Evolutionary conservation across 2,113 vertebrate genomes (phyloP).

Genomic region (Lepus americanus): DNA sequence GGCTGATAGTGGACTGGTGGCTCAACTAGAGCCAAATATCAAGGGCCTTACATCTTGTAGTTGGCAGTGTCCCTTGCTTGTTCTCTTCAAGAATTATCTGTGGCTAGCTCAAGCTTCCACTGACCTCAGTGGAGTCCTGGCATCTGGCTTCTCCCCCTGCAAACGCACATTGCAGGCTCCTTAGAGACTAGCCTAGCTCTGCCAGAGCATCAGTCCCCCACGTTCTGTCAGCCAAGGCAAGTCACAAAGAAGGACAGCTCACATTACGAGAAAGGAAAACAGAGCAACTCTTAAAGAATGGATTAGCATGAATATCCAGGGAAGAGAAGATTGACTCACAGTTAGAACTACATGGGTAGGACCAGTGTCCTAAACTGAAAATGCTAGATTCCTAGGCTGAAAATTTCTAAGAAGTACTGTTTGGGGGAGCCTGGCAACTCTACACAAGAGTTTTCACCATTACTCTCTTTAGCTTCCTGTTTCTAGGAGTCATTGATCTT

Average conservation of each 20-base stretch:
- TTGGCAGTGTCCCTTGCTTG: neutral
- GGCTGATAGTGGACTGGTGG: neutral
- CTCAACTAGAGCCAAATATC: neutral
- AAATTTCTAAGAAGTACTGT: neutral
- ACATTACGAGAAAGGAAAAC: neutral
- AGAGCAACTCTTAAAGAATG: neutral
- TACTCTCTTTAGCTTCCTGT: neutral
- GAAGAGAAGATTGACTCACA: neutral
- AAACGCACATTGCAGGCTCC: neutral
- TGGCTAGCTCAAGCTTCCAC: neutral
- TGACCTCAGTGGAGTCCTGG: neutral
- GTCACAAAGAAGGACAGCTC: neutral
- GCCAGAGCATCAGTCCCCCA: neutral
- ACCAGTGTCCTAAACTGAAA: neutral
- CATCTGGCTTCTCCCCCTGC: neutral
- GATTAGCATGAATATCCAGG: neutral
- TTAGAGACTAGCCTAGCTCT: neutral
- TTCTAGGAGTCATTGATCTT: neutral
- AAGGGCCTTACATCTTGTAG: neutral
- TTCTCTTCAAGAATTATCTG: neutral
- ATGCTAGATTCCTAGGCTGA: neutral
- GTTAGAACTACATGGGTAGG: neutral
- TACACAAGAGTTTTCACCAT: neutral
- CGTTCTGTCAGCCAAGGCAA: neutral
- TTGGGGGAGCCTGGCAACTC: neutral